These are phyloP conservation scores for Chamaedrilus cognettii DNA, from an alignment of 2,888 invertebrate genomes.

Conservation along the genomic window DNA sequence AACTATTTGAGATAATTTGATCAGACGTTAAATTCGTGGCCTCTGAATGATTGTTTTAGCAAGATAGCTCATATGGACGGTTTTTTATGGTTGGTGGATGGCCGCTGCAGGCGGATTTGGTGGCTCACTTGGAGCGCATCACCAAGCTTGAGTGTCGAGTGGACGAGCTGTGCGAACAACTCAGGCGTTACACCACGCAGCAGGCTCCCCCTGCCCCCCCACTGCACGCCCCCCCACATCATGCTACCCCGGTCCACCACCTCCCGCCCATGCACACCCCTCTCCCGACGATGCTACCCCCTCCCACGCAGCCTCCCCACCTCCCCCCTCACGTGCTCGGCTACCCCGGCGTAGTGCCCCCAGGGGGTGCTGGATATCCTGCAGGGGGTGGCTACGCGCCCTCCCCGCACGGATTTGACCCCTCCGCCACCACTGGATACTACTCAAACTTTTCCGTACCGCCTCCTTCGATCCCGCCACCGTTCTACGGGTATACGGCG, in stretches of 20 bases:
- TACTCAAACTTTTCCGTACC: neutral
- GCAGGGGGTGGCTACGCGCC: neutral
- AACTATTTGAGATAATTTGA: too few species aligned
- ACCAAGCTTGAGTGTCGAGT: neutral
- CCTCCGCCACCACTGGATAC: neutral
- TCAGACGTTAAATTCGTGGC: too few species aligned
- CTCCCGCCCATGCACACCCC: slow-evolving; percentile 1
- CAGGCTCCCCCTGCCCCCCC: neutral
- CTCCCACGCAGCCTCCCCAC: neutral
- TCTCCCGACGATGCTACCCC: neutral
- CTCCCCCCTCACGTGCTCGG: neutral
- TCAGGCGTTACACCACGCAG: neutral
- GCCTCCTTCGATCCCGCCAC: neutral
- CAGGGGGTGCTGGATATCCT: too few species aligned
- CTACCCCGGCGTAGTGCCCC: too few species aligned
- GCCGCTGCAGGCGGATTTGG: too few species aligned
- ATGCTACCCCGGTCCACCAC: neutral
- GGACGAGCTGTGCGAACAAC: neutral
- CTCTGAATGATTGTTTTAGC: too few species aligned
- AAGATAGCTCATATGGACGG: too few species aligned
- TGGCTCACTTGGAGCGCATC: too few species aligned
- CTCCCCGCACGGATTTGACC: neutral
- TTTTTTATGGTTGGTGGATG: too few species aligned
- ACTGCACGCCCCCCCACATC: slow-evolving; percentile 2
- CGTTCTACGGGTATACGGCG: neutral